Evolutionary conservation across 2,888 invertebrate genomes (phyloP).

Genomic region (Amiota mariae): DNA sequence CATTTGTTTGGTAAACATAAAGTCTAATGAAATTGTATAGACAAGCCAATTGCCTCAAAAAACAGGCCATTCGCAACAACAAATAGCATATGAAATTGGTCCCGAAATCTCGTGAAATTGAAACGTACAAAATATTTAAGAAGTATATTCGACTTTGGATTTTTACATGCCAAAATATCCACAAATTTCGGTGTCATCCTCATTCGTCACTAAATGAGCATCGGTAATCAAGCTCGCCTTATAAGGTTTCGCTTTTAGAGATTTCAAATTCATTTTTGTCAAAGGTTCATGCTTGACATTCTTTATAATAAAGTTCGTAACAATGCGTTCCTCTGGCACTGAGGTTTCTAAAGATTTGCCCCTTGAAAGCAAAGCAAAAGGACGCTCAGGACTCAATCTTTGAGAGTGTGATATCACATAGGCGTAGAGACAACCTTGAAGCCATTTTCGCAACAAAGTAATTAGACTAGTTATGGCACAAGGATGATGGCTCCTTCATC

Average conservation of each 20-base stretch:
- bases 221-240: conserved; percentile 58
- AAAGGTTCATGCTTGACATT: conserved; percentile 77
- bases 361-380: conserved; percentile 84
- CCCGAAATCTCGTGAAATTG: no score
- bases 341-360: conserved; percentile 83
- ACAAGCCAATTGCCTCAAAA: no score
- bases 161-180: conserved; percentile 60
- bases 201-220: conserved; percentile 67
- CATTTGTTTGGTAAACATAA: no score
- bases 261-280: conserved; percentile 41
- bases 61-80: no score
- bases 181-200: conserved; percentile 65
- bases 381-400: conserved; percentile 76
- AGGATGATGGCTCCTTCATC: conserved; percentile 89
- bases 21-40: no score
- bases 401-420: conserved; percentile 85
- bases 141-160: conserved; percentile 4
- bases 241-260: conserved; percentile 49
- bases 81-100: no score
- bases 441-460: conserved; percentile 76
- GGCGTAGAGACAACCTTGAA: conserved; percentile 81
- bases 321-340: conserved; percentile 76
- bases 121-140: no score
- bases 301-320: conserved; percentile 78
- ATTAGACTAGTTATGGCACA: conserved; percentile 82